These are phyloP conservation scores for Epinotia ramella DNA, from an alignment of 2,888 invertebrate species.

Conservation along the genomic window DNA sequence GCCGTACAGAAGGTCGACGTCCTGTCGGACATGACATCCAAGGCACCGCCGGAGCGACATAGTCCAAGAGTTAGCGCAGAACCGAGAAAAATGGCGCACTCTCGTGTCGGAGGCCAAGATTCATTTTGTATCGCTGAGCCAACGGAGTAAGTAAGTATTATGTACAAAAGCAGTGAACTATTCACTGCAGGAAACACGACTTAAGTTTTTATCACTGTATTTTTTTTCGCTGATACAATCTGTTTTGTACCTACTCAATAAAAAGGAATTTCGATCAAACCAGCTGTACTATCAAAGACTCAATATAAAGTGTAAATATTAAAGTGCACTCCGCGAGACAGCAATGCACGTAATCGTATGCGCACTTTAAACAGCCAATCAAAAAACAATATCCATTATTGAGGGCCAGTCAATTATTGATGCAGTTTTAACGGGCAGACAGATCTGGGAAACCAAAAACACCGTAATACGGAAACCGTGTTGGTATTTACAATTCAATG, in stretches of 20 bases:
- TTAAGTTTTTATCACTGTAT: too few relatives aligned
- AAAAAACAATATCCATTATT: constrained; percentile 60
- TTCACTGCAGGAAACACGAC: too few relatives aligned
- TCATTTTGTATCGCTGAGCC: too few relatives aligned
- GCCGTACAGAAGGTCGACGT: too few relatives aligned
- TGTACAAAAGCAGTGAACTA: too few relatives aligned
- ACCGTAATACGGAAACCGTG: constrained; percentile 58
- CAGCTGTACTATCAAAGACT: neutral
- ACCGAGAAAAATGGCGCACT: too few relatives aligned
- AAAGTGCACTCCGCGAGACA: neutral
- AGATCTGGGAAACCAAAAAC: constrained; percentile 53
- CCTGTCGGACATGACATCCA: too few relatives aligned
- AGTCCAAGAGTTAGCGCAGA: too few relatives aligned
- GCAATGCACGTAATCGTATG: constrained; percentile 39
- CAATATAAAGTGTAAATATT: constrained; percentile 6
- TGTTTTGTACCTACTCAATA: neutral
- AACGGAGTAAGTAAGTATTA: too few relatives aligned
- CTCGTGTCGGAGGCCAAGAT: too few relatives aligned
- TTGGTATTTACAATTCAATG: constrained; percentile 72
- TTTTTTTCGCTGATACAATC: too few relatives aligned
- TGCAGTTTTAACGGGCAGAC: constrained; percentile 45
- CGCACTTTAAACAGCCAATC: constrained; percentile 49
- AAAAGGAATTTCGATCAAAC: neutral
- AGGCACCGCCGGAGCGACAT: too few relatives aligned
- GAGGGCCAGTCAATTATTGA: constrained; percentile 53